Base-by-base conservation (phyloP, 92 coral and sea anemone species). In the Zoanthus solanderi region DNA sequence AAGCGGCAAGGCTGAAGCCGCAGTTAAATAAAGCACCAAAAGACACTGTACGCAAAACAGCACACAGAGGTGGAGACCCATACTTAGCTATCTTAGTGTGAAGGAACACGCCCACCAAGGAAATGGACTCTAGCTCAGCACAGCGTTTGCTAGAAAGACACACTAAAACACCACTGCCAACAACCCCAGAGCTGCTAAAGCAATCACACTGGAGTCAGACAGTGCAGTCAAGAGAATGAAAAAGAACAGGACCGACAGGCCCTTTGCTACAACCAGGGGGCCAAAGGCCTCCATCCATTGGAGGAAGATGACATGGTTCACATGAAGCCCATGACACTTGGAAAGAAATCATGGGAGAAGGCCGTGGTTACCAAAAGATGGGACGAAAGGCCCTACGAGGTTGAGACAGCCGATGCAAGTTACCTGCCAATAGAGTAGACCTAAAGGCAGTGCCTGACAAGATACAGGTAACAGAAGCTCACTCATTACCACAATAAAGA, bases 91-190 rank as follows among this genome's bases (percentile, higher is more conserved):
- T 94, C 13, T 61, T 92, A 37, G 94, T 84, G 14, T 71, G 48
- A 9, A 54, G 94, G 18, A 90, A 94, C 84, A 89, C 93, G 9
- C 94, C 86, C 10, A 87, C 98, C 54, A 91, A 90, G 65, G 71
- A 34, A 4, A 91, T 91, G 93, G 95, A 78, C 12, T 45, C 86
- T 44, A 94, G 98, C 50, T 94, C 94, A 14, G 91, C 94, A 42
- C 91, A 92, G 69, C 71, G 88, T 23, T 53, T 90, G n/a, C 68
- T 86, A 47, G 92, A 91, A 4, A 31, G 89, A 50, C 75, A 92
- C 8, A 75, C 84, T 54, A 92, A 86, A 58, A 94, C 91, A 15
- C 91, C 11, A n/a, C 97, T 94, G 9, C 92, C 92, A 18, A 85
- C 90, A 17, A 94, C 93, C 1, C 66, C 74, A 46, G 84, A 71